Evolutionary conservation across 2,888 invertebrate genomes (phyloP).

Genomic region (Fragum sueziense): DNA sequence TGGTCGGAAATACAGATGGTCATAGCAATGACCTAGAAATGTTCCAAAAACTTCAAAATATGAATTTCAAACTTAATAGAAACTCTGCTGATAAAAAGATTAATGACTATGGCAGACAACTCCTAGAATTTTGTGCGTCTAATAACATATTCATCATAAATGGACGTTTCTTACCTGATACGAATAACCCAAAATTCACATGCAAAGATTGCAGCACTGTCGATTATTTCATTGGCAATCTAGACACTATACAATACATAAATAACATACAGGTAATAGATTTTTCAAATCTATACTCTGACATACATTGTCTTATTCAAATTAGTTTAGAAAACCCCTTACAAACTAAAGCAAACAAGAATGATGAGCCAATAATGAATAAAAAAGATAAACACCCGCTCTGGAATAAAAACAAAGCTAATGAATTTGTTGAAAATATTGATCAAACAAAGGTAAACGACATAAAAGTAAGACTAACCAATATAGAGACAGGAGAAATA

Average conservation of each 20-base stretch:
- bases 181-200: background rate
- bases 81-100: background rate
- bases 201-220: background rate
- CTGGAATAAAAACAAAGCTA: slow-evolving; percentile 16
- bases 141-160: slow-evolving; percentile 18
- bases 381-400: background rate
- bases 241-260: background rate
- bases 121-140: slow-evolving; percentile 9
- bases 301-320: background rate
- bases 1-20: background rate
- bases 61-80: background rate
- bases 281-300: slow-evolving; percentile 10
- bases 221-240: slow-evolving; percentile 5
- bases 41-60: background rate
- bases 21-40: background rate
- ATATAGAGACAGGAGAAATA: slow-evolving; percentile 1
- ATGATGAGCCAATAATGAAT: background rate
- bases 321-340: background rate
- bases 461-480: background rate
- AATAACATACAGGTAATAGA: background rate
- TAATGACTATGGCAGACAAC: slow-evolving; percentile 9
- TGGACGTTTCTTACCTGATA: background rate
- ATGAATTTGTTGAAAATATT: background rate
- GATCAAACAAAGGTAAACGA: background rate
- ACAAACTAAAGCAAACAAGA: too few species aligned